Evolutionary conservation across 2,888 invertebrate genomes (phyloP).

Genomic region (Bedellia somnulentella): DNA sequence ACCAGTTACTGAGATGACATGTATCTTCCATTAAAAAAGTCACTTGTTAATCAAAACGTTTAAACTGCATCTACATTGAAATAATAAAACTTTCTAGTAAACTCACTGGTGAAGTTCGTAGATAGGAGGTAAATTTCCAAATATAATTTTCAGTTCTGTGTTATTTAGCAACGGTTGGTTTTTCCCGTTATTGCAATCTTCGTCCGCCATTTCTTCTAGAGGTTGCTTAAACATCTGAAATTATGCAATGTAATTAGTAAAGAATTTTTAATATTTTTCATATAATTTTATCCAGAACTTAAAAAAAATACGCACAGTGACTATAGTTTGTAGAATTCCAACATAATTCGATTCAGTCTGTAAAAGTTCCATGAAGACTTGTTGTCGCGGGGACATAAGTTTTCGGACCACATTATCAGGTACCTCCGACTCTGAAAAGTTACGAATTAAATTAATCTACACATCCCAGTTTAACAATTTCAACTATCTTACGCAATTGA

Average conservation of each 20-base stretch:
- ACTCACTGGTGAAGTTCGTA: slow-evolving; percentile 85
- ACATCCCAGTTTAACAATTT: too few species aligned
- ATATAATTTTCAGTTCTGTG: slow-evolving; percentile 92
- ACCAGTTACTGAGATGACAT: too few species aligned
- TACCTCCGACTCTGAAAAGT: slow-evolving; percentile 50
- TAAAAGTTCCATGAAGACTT: slow-evolving; percentile 87
- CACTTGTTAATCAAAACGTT: too few species aligned
- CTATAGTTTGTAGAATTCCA: slow-evolving; percentile 88
- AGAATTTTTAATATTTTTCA: too few species aligned
- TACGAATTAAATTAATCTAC: too few species aligned
- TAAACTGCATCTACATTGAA: too few species aligned
- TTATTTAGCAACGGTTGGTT: slow-evolving; percentile 79
- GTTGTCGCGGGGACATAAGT: slow-evolving; percentile 73
- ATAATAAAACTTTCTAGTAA: too few species aligned
- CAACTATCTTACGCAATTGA: too few species aligned
- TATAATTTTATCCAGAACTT: too few species aligned
- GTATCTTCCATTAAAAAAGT: too few species aligned
- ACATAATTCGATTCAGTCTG: slow-evolving; percentile 99
- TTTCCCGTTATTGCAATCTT: slow-evolving; percentile 65
- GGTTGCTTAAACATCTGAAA: slow-evolving; percentile 90
- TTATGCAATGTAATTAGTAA: slow-evolving; percentile 2
- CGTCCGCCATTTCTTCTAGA: slow-evolving; percentile 83
- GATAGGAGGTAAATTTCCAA: slow-evolving; percentile 93
- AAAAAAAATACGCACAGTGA: slow-evolving; percentile 67
- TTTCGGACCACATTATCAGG: slow-evolving; percentile 67